These are phyloP conservation scores for Nicator chloris DNA, from an alignment of 2,113 vertebrate genomes.

Conservation along the genomic window DNA sequence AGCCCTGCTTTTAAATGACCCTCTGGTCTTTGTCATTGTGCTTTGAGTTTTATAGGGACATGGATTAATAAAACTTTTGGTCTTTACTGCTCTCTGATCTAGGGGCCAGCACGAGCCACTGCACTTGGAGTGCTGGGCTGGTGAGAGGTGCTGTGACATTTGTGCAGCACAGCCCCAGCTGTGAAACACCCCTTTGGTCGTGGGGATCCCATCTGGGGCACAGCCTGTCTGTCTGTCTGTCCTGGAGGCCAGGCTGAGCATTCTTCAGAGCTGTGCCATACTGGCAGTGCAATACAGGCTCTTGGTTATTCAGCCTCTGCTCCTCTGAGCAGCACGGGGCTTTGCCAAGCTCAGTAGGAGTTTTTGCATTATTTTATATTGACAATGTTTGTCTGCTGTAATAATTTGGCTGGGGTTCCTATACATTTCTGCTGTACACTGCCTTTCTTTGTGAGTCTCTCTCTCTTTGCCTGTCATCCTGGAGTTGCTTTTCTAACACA, in stretches of 20 bases:
- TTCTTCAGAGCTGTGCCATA: not conserved
- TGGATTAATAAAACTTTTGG: not conserved
- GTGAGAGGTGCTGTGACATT: not conserved
- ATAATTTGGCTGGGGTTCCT: slow-evolving; percentile 41
- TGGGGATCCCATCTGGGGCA: not conserved
- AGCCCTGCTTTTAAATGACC: not conserved
- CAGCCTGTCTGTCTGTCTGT: not conserved
- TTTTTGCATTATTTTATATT: slow-evolving; percentile 52
- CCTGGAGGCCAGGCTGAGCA: not conserved
- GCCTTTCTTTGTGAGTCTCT: slow-evolving; percentile 39
- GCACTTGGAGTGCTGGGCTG: not conserved
- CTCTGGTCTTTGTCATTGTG: not conserved
- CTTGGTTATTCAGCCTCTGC: not conserved
- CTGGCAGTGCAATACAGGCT: not conserved
- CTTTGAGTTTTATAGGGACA: not conserved
- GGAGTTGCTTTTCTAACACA: slow-evolving; percentile 38
- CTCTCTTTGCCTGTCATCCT: slow-evolving; percentile 26
- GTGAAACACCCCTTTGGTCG: not conserved
- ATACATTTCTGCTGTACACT: slow-evolving; percentile 45
- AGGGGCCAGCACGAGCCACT: not conserved
- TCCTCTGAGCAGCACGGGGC: not conserved
- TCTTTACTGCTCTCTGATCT: not conserved
- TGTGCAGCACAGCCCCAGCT: not conserved
- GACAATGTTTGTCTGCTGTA: slow-evolving; percentile 49
- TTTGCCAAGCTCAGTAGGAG: slow-evolving; percentile 22